Evolutionary conservation across 2,797 vertebrate genomes (phyloP).

Genomic region (Florisuga fusca): DNA sequence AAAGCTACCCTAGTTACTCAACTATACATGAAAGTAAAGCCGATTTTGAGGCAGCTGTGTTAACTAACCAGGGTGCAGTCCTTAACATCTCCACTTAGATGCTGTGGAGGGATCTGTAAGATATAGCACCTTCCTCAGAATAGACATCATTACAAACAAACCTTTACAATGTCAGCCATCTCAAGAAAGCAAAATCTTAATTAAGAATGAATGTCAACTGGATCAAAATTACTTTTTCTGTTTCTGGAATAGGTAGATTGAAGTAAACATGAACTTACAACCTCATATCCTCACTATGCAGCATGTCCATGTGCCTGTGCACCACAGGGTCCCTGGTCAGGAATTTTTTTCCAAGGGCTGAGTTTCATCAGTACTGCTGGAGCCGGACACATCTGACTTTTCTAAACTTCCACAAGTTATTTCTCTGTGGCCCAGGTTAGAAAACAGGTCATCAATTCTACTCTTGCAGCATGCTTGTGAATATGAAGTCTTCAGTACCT

Average conservation of each 20-base stretch:
- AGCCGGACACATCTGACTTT: neutral
- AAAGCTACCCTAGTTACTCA: neutral
- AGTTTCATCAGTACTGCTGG: neutral
- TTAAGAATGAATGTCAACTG: neutral
- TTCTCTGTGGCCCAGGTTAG: neutral
- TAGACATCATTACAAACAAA: fast-evolving
- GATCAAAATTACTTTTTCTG: neutral
- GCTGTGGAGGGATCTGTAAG: neutral
- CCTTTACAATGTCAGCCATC: neutral
- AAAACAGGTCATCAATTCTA: neutral
- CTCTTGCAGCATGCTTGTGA: fast-evolving
- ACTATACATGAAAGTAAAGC: neutral
- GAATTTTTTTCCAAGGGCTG: neutral
- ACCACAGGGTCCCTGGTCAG: fast-evolving
- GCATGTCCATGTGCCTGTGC: neutral
- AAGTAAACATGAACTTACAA: fast-evolving
- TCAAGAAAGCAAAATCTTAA: neutral
- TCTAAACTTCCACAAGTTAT: neutral
- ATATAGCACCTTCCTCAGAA: neutral
- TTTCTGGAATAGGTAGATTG: neutral
- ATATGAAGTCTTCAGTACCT: neutral
- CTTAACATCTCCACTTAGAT: neutral
- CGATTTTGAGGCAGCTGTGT: neutral
- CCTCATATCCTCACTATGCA: fast-evolving
- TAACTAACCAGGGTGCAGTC: neutral